Evolutionary conservation across 2,797 vertebrate species (phyloP).

Genomic region (Cynopterus sphinx): DNA sequence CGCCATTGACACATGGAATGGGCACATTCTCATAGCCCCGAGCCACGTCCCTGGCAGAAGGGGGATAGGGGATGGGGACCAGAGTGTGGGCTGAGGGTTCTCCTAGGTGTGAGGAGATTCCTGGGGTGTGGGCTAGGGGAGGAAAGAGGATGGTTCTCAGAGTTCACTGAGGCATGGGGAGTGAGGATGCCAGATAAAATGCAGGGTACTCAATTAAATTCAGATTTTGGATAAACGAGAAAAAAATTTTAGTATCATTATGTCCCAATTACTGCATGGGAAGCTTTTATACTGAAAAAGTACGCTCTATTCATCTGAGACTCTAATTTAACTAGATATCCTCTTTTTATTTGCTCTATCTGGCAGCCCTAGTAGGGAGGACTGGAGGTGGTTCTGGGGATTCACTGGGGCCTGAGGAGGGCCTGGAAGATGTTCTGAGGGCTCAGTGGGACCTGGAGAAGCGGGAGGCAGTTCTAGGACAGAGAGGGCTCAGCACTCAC

Average conservation of each 20-base stretch:
- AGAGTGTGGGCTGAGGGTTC: background rate
- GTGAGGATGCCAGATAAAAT: background rate
- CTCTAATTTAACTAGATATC: background rate
- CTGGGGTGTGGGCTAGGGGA: too few relatives aligned
- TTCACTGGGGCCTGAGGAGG: fast-evolving
- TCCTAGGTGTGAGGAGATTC: background rate
- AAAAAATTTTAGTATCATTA: background rate
- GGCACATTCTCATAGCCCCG: conserved; percentile 95
- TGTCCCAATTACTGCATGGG: background rate
- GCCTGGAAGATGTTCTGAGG: too few relatives aligned
- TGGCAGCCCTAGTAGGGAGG: background rate
- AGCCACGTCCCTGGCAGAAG: conserved; percentile 90
- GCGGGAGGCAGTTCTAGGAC: fast-evolving
- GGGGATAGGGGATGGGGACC: background rate
- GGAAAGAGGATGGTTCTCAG: background rate
- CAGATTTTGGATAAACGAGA: background rate
- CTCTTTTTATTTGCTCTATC: background rate
- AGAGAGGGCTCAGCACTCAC: conserved; percentile 74
- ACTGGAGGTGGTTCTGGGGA: too few relatives aligned
- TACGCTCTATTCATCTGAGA: background rate
- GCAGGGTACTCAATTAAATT: background rate
- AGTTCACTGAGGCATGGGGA: background rate
- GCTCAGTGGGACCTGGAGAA: too few relatives aligned
- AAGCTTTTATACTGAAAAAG: background rate
- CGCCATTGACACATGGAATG: conserved; percentile 94